A percentile compares a stretch with the other conserved stretches of the same genome.
These are phyloP conservation scores for Melanotaenia boesemani DNA, from an alignment of 2,797 vertebrate genomes.

Conservation along the genomic window DNA sequence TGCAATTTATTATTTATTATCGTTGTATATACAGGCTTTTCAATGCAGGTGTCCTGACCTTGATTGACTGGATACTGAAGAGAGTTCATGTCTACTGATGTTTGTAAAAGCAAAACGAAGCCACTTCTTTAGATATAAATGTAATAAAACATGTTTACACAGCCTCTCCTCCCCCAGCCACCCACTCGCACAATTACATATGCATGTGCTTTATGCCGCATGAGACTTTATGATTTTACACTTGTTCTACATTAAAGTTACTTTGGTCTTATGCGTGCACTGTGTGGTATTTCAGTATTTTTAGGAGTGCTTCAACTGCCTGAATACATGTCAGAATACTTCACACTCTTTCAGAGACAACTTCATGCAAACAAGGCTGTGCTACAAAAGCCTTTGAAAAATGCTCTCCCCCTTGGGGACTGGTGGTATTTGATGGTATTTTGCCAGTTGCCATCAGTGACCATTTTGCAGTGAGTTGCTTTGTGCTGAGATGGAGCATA, in stretches of 20 bases:
- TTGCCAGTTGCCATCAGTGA: slow-evolving; percentile 65
- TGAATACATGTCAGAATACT: slow-evolving; percentile 62
- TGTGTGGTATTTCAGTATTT: slow-evolving; percentile 46
- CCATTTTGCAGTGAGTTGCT: slow-evolving; percentile 59
- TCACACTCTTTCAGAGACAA: slow-evolving; percentile 67
- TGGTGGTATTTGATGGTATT: slow-evolving; percentile 60
- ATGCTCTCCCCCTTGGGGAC: slow-evolving; percentile 47
- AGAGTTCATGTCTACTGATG: not conserved
- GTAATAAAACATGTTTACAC: slow-evolving; percentile 9
- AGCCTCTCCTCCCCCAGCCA: not conserved
- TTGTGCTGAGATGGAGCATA: slow-evolving; percentile 62
- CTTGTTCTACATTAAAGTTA: slow-evolving; percentile 33
- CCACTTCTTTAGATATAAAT: slow-evolving; percentile 18
- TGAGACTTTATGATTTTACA: slow-evolving; percentile 23
- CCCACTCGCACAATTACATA: slow-evolving; percentile 21
- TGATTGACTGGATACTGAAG: slow-evolving; percentile 17
- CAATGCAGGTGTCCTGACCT: slow-evolving; percentile 29
- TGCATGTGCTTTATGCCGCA: not conserved
- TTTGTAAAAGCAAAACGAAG: slow-evolving; percentile 19
- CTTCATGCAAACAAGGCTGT: slow-evolving; percentile 63
- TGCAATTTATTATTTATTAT: slow-evolving; percentile 59
- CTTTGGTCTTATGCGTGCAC: slow-evolving; percentile 10
- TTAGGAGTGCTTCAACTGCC: slow-evolving; percentile 43
- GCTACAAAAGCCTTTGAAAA: slow-evolving; percentile 73
- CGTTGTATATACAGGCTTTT: slow-evolving; percentile 45